Evolutionary conservation across 2,888 invertebrate species (phyloP).

Genomic region (Polietes domitor): DNA sequence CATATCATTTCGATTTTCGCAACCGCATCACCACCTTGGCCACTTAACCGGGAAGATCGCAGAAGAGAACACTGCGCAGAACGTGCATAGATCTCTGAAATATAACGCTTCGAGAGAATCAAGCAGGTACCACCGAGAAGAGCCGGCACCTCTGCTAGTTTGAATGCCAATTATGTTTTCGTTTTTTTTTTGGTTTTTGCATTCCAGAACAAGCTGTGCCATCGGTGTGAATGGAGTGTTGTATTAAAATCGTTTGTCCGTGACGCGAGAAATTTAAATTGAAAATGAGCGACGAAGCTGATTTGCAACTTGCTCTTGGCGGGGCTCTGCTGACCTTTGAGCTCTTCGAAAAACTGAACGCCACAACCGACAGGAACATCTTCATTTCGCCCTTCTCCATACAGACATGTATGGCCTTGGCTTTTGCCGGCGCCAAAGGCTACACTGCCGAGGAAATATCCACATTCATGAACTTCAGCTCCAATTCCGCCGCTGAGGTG

Average conservation of each 20-base stretch:
- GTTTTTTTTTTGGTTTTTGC: no score
- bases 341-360: constrained; percentile 73
- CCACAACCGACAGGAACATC: constrained; percentile 84
- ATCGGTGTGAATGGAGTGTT: constrained; percentile 49
- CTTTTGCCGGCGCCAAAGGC: constrained; percentile 88
- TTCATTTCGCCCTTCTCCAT: constrained; percentile 89
- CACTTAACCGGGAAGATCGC: no score
- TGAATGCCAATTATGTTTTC: no score
- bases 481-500: constrained; percentile 72
- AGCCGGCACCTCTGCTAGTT: no score
- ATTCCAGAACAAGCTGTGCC: constrained; percentile 42
- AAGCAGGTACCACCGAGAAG: no score
- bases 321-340: constrained; percentile 75
- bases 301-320: constrained; percentile 76
- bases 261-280: no score
- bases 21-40: no score
- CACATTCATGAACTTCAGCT: constrained; percentile 82
- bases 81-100: no score
- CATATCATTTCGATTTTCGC: no score
- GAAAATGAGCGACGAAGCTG: constrained; percentile 33
- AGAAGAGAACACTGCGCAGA: no score
- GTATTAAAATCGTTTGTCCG: no score
- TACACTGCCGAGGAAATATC: constrained; percentile 84
- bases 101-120: no score
- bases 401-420: constrained; percentile 87